phyloP scores from a whole-genome alignment of 2,113 vertebrate genomes.

The Macaca mulatta region DNA sequence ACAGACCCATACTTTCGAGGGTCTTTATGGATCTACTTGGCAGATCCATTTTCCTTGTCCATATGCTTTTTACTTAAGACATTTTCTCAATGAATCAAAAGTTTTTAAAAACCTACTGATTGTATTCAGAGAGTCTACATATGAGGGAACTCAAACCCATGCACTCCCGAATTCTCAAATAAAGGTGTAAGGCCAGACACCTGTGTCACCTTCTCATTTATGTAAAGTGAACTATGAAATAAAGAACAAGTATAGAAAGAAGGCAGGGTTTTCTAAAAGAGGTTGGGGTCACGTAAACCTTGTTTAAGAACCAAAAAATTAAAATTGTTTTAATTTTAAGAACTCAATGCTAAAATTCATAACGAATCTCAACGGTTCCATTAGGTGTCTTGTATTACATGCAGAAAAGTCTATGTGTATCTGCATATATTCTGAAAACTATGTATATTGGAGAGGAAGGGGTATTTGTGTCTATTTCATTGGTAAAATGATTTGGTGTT shows the following conservation, averaged over 20 bases:
- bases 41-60: background rate
- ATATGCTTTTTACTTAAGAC: background rate
- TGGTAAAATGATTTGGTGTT: background rate
- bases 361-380: background rate
- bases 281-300: background rate
- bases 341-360: background rate
- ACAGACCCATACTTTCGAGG: background rate
- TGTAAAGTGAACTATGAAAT: background rate
- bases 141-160: background rate
- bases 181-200: background rate
- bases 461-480: background rate
- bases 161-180: background rate
- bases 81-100: background rate
- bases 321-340: background rate
- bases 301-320: background rate
- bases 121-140: background rate
- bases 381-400: background rate
- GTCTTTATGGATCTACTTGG: background rate
- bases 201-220: background rate
- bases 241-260: background rate
- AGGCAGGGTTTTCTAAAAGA: background rate
- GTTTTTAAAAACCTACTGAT: background rate
- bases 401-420: background rate
- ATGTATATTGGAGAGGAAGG: background rate
- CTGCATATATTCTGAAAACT: background rate